Conservation (phyloP, 2,797 vertebrate species). For the Gymnocypris eckloni region DNA sequence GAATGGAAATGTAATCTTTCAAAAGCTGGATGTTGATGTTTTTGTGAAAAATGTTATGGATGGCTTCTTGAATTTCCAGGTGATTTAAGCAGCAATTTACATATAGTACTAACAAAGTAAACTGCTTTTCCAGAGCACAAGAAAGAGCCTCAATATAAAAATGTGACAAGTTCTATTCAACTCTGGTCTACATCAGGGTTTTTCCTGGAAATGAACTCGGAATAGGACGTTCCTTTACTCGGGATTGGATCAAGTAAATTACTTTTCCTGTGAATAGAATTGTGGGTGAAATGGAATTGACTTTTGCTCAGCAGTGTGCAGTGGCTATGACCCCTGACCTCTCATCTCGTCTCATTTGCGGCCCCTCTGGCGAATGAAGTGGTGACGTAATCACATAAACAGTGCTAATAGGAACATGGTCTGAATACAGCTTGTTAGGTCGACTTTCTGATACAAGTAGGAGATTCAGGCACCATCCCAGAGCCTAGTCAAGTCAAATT, state of each 20-base stretch:
- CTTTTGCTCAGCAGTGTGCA: constrained; percentile 26
- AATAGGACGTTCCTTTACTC: constrained; percentile 6
- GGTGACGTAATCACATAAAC: constrained; percentile 16
- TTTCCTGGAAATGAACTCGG: constrained; percentile 1
- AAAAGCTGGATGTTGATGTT: constrained; percentile 35
- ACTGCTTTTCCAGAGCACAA: constrained; percentile 14
- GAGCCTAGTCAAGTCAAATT: no score
- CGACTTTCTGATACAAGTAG: background rate
- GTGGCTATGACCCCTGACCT: constrained; percentile 45
- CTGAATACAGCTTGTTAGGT: background rate
- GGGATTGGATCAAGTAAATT: constrained; percentile 38
- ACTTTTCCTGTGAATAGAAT: constrained; percentile 41
- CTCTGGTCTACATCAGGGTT: constrained; percentile 4
- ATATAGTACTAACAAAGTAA: constrained; percentile 3
- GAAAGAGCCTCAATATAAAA: constrained; percentile 27
- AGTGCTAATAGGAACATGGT: constrained; percentile 14
- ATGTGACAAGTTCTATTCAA: constrained; percentile 17
- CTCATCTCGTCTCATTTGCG: constrained; percentile 49
- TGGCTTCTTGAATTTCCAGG: constrained; percentile 29
- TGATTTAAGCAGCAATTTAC: constrained; percentile 35
- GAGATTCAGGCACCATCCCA: background rate
- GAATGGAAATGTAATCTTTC: constrained; percentile 36
- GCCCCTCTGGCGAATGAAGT: constrained; percentile 40
- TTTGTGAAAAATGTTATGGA: constrained; percentile 20
- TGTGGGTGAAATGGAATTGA: constrained; percentile 47